Evolutionary conservation across 2,113 vertebrate genomes (phyloP).

Genomic region (Elephantulus edwardii): DNA sequence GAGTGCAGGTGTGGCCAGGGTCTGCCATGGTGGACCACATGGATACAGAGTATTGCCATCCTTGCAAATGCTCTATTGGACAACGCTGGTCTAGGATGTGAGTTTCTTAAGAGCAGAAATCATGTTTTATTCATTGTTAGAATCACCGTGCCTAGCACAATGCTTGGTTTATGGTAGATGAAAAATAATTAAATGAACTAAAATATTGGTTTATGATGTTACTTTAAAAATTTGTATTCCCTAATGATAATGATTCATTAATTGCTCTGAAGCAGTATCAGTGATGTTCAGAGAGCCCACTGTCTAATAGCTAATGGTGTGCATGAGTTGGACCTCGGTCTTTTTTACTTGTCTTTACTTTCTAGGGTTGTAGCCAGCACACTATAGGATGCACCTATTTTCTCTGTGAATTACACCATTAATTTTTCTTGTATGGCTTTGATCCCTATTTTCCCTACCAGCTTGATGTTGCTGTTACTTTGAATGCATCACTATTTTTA

Average conservation of each 20-base stretch:
- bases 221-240: conserved; percentile 37
- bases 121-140: neutral
- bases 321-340: neutral
- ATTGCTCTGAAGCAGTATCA: neutral
- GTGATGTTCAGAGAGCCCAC: neutral
- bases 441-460: neutral
- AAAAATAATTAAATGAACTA: conserved; percentile 24
- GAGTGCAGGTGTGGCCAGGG: neutral
- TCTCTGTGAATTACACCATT: conserved; percentile 14
- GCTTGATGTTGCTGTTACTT: conserved; percentile 46
- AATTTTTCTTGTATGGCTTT: conserved; percentile 42
- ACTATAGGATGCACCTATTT: neutral
- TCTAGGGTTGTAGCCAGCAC: neutral
- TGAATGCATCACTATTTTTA: conserved; percentile 31
- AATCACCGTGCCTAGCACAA: neutral
- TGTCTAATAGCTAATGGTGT: conserved; percentile 15
- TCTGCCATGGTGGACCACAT: neutral
- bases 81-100: neutral
- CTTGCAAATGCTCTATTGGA: neutral
- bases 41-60: neutral
- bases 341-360: neutral
- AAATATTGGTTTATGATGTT: neutral
- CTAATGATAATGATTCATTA: neutral
- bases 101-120: conserved; percentile 8
- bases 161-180: neutral